Percentiles rank a stretch among this genome's conserved stretches.
Conservation (phyloP, 2,113 vertebrate genomes). For the Pipa parva region DNA sequence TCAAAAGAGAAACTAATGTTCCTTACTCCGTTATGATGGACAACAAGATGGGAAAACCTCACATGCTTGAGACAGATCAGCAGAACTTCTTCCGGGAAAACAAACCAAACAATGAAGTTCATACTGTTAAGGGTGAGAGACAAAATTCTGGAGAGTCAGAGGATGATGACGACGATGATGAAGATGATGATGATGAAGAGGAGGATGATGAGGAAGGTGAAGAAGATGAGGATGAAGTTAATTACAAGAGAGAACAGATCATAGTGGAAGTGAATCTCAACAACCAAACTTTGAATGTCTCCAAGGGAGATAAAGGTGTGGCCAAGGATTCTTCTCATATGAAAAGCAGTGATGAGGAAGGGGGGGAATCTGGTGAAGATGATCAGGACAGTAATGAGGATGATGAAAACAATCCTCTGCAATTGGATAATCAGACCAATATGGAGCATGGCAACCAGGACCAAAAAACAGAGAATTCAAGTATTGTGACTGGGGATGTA, state of each 20-base stretch:
- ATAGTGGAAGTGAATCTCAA: slow-evolving; percentile 99
- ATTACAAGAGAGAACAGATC: slow-evolving; percentile 95
- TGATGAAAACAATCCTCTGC: slow-evolving; percentile 67
- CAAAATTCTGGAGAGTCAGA: slow-evolving; percentile 78
- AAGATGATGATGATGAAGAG: slow-evolving; percentile 82
- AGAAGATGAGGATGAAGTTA: slow-evolving; percentile 77
- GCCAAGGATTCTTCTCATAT: slow-evolving; percentile 70
- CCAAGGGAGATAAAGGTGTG: slow-evolving; percentile 90
- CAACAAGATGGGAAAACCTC: slow-evolving; percentile 76
- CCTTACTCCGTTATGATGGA: slow-evolving; percentile 89
- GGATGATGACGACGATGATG: slow-evolving; percentile 78
- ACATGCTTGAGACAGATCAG: slow-evolving; percentile 70
- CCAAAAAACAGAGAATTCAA: slow-evolving; percentile 59
- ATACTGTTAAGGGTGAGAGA: slow-evolving; percentile 68
- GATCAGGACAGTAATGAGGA: slow-evolving; percentile 68
- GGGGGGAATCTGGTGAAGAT: slow-evolving; percentile 72
- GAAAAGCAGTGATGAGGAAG: slow-evolving; percentile 80
- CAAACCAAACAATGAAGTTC: slow-evolving; percentile 63
- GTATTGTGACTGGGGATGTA: slow-evolving; percentile 70
- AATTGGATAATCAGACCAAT: slow-evolving; percentile 63
- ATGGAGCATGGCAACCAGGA: slow-evolving; percentile 61
- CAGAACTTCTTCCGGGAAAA: slow-evolving; percentile 85
- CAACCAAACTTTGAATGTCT: slow-evolving; percentile 98
- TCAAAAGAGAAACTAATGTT: slow-evolving; percentile 81
- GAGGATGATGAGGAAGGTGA: slow-evolving; percentile 94